Evolutionary conservation across 2,888 invertebrate genomes (phyloP), one percentile per base, ranked within the genome.

Genomic region (Drosophila buzzatii): DNA sequence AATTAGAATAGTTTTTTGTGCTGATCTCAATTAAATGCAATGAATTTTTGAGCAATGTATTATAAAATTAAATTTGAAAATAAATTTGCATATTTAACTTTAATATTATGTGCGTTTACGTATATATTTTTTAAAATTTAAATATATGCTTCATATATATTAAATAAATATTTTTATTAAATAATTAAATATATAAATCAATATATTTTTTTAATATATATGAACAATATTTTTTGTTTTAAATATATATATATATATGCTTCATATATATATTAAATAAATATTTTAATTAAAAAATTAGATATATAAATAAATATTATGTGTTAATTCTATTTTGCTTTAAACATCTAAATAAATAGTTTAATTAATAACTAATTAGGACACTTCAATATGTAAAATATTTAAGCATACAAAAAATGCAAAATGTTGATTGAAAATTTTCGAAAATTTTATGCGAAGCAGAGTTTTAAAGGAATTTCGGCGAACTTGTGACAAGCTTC

Each of bases 401-500:
- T 33, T 33, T 33, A 33, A 9, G 8, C 9, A 14, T 16, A 8
- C 16, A 20, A 16, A 8, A 53, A 39, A 23, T 51, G 23, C 16
- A 23, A 53, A 53, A 16, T 57, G 35, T 23, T 23, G 44, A 45
- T 57, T 45, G 35, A 45, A 33, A 35, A 35, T 51, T 33, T 14
- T 7, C 2, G 5, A 49, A 51, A 35, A 35, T 35, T 18, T 33
- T 18, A 20, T 35, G 33, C 7, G 18, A 51, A 51, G 51, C 35
- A 1, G 51, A 51, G 14, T 58, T 27, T 58, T 12, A 35, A 58
- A 45, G 23, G 18, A 49, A 44, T 64, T n/a, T n/a, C 7, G 33
- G 7, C 7, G 1, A 51, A 57, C 42, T 69, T 64, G 57, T 39
- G 61, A 31, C 18, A 1, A 45, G 42, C 14, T 65, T 67, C 31